A percentile compares a stretch with the other conserved stretches of the same genome.
phyloP scores from a whole-genome alignment of 2,797 vertebrate genomes.

The Spondyliosoma cantharus region DNA sequence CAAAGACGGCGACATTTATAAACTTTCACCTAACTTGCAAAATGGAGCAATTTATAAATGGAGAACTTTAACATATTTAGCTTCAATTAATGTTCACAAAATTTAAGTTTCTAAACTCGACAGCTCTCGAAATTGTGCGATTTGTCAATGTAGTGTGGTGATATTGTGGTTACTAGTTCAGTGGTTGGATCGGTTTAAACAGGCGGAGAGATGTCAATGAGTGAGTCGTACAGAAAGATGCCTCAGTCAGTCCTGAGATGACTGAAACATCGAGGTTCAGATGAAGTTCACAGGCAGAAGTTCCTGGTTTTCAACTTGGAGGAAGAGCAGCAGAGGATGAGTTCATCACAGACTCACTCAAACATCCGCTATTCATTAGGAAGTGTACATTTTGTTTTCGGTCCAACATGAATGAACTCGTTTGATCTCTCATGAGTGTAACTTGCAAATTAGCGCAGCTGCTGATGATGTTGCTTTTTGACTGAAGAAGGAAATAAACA shows the following conservation, averaged over 20 bases:
- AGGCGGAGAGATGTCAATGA: too few species aligned
- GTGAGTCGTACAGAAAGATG: neutral
- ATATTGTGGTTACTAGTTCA: too few species aligned
- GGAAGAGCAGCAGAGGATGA: conserved; percentile 3
- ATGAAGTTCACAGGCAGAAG: neutral
- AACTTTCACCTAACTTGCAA: too few species aligned
- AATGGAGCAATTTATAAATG: too few species aligned
- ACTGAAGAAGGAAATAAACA: neutral
- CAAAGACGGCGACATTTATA: too few species aligned
- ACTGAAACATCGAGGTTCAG: neutral
- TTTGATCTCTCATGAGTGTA: neutral
- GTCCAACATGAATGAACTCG: conserved; percentile 12
- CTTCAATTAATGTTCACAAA: too few species aligned
- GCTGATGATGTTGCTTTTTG: neutral
- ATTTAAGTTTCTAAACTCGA: too few species aligned
- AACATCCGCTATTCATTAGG: neutral
- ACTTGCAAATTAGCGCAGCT: conserved; percentile 10
- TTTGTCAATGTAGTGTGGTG: too few species aligned
- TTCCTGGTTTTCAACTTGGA: neutral
- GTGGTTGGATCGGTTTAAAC: too few species aligned
- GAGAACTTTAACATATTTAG: too few species aligned
- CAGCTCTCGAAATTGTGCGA: too few species aligned
- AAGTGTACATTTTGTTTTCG: conserved; percentile 7
- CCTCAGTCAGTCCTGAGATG: neutral
- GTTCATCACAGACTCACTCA: neutral